These are phyloP conservation scores for Sarcophilus harrisii DNA, from an alignment of 2,797 vertebrate genomes.

Conservation along the genomic window DNA sequence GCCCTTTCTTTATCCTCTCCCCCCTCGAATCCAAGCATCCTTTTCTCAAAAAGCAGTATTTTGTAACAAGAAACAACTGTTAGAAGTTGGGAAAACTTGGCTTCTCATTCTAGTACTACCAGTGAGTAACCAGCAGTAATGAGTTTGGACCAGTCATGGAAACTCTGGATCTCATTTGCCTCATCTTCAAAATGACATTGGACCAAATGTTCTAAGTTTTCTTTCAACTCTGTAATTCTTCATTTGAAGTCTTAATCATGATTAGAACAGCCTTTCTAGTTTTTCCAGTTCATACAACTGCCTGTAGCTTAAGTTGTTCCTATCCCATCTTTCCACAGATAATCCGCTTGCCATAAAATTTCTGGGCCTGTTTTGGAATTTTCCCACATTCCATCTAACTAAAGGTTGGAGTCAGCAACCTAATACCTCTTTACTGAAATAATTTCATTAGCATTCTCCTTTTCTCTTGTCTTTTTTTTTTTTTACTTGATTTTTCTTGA, in stretches of 20 bases:
- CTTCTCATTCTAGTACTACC: background rate
- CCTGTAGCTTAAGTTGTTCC: background rate
- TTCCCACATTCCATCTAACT: background rate
- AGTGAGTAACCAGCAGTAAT: background rate
- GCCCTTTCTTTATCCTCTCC: slow-evolving; percentile 10
- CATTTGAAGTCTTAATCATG: background rate
- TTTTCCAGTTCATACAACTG: background rate
- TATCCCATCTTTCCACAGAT: background rate
- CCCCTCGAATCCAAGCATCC: slow-evolving; percentile 5
- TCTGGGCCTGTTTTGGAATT: background rate
- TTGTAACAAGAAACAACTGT: background rate
- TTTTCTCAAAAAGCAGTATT: slow-evolving; percentile 16
- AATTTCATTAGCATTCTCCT: background rate
- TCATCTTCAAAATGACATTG: slow-evolving; percentile 16
- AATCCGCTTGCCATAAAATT: background rate
- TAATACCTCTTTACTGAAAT: background rate
- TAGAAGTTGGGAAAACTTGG: background rate
- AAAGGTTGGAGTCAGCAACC: background rate
- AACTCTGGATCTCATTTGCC: background rate
- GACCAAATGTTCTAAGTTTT: background rate
- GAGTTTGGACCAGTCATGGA: slow-evolving; percentile 4
- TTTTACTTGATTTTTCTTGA: too few relatives aligned
- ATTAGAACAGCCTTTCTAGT: background rate
- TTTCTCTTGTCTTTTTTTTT: too few relatives aligned
- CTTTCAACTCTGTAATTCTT: background rate